These are phyloP conservation scores for Hirtodrosophila cameraria DNA, from an alignment of 2,888 invertebrate species.

Conservation along the genomic window DNA sequence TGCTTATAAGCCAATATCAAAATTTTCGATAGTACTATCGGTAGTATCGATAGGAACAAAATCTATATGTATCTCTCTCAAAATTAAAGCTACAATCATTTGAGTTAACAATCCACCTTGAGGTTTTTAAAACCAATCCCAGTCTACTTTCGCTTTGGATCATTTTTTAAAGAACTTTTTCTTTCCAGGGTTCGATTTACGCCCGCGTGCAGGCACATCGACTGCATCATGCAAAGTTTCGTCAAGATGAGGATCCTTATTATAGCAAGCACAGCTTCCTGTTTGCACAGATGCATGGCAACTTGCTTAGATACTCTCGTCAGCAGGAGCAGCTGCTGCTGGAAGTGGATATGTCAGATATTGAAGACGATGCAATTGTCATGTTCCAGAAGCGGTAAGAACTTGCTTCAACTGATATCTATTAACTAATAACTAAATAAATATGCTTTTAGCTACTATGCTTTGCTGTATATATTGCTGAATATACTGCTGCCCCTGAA, in stretches of 20 bases:
- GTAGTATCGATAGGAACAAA: no score
- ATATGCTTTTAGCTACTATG: slow-evolving; percentile 88
- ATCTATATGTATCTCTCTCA: no score
- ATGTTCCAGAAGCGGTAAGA: slow-evolving; percentile 92
- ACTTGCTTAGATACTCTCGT: slow-evolving; percentile 88
- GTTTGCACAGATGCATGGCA: slow-evolving; percentile 91
- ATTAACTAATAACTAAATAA: background rate
- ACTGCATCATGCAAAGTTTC: slow-evolving; percentile 91
- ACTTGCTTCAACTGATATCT: fast-evolving
- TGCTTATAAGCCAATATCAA: no score
- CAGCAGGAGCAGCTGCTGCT: slow-evolving; percentile 87
- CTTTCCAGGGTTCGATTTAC: slow-evolving; percentile 90
- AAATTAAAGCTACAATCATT: no score
- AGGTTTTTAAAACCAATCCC: no score
- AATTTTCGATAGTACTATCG: no score
- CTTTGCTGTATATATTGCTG: slow-evolving; percentile 87
- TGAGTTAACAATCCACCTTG: no score
- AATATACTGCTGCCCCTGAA: slow-evolving; percentile 90
- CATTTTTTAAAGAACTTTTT: background rate
- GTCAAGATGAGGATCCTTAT: slow-evolving; percentile 92
- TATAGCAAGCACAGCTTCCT: slow-evolving; percentile 92
- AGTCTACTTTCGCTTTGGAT: slow-evolving; percentile 3
- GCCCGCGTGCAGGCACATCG: slow-evolving; percentile 93
- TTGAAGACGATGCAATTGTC: slow-evolving; percentile 90
- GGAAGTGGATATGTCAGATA: slow-evolving; percentile 91